phyloP scores from a whole-genome alignment of 2,113 vertebrate genomes.

The Ceyx cyanopectus region DNA sequence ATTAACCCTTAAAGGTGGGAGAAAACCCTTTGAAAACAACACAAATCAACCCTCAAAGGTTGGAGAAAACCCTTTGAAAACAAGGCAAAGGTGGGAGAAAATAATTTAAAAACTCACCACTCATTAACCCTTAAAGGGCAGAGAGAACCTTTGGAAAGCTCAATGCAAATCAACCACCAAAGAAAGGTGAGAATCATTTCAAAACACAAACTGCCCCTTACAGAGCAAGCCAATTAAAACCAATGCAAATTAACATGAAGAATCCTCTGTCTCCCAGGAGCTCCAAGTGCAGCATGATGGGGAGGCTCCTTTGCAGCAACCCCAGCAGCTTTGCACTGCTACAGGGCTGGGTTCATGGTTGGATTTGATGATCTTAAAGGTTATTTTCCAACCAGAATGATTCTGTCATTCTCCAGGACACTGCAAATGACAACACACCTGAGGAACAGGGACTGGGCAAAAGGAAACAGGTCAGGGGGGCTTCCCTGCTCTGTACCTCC shows the following conservation, averaged over 20 bases:
- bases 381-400: neutral
- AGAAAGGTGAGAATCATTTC: neutral
- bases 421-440: neutral
- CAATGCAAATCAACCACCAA: too few species aligned
- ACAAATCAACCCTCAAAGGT: too few species aligned
- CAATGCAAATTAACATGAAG: neutral
- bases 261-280: neutral
- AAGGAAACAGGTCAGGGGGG: rapidly evolving
- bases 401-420: neutral
- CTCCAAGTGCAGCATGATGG: neutral
- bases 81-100: too few species aligned
- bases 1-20: neutral
- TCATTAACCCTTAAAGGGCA: too few species aligned
- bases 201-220: neutral
- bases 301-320: neutral
- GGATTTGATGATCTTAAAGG: neutral
- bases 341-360: neutral
- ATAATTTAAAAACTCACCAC: too few species aligned
- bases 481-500: neutral
- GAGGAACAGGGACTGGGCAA: neutral
- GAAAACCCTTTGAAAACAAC: neutral
- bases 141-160: neutral
- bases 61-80: too few species aligned
- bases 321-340: neutral
- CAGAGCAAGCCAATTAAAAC: too few species aligned